Conservation (phyloP, 2,797 vertebrate species). For the Sylvilagus floridanus region DNA sequence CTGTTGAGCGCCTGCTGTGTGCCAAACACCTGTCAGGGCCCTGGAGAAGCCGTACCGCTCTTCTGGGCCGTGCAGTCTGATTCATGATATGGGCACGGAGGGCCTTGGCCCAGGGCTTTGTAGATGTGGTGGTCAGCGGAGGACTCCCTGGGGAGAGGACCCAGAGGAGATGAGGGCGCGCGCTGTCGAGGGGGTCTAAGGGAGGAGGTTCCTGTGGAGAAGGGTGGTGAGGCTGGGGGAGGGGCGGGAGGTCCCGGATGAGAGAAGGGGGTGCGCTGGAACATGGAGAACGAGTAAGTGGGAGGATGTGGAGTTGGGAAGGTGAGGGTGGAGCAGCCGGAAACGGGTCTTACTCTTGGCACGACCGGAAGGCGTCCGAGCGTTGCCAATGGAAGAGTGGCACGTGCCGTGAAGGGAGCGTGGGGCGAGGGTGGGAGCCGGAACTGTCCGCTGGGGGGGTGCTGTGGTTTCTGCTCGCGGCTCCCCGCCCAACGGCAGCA, state of each 20-base stretch:
- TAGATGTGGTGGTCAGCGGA: background rate
- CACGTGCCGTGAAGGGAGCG: background rate
- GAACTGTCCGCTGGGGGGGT: background rate
- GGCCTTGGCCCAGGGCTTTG: background rate
- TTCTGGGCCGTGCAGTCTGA: background rate
- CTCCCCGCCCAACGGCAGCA: background rate
- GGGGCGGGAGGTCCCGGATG: background rate
- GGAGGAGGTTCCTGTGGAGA: background rate
- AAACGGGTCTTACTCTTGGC: background rate
- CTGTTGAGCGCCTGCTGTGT: background rate
- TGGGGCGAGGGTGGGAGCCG: background rate
- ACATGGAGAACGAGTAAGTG: background rate
- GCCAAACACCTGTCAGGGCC: background rate
- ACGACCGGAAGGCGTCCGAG: background rate
- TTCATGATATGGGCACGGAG: background rate
- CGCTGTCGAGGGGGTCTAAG: background rate
- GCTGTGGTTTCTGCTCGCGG: background rate
- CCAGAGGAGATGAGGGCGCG: background rate
- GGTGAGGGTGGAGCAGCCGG: background rate
- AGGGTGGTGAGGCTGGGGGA: background rate
- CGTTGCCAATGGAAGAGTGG: background rate
- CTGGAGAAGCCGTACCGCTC: background rate
- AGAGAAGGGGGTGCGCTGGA: background rate
- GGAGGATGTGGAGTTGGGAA: background rate
- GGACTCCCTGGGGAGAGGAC: background rate